Conservation (phyloP, 1,140 invertebrate species). For the Belonocnema kinseyi region DNA sequence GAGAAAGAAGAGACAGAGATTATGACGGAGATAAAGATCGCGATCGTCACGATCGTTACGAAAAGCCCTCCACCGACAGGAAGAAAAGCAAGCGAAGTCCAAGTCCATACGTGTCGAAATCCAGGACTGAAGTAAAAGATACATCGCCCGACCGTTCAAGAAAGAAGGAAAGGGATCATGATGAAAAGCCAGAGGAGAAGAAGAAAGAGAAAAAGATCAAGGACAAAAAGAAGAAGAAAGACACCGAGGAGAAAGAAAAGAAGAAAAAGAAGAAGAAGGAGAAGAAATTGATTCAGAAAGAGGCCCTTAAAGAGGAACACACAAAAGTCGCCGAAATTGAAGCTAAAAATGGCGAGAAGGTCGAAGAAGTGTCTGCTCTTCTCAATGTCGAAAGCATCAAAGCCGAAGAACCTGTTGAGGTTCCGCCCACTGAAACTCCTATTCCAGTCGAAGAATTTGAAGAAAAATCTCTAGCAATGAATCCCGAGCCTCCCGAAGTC, state of each 20-base stretch:
- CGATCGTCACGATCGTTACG: slow-evolving; percentile 69
- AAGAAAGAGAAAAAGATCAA: slow-evolving; percentile 77
- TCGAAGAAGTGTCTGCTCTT: slow-evolving; percentile 62
- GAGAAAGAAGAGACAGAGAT: slow-evolving; percentile 62
- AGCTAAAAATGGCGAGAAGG: slow-evolving; percentile 72
- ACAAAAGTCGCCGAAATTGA: slow-evolving; percentile 73
- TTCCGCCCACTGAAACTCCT: slow-evolving; percentile 30
- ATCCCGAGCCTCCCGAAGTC: slow-evolving; percentile 70
- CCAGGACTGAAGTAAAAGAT: slow-evolving; percentile 63
- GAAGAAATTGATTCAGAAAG: slow-evolving; percentile 69
- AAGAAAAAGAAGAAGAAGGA: slow-evolving; percentile 76
- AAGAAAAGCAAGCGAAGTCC: slow-evolving; percentile 65
- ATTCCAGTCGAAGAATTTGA: slow-evolving; percentile 59
- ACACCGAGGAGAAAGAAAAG: slow-evolving; percentile 74
- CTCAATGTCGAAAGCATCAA: slow-evolving; percentile 53
- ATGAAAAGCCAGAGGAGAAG: slow-evolving; percentile 68
- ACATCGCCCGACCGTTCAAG: slow-evolving; percentile 68
- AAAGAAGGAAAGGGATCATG: slow-evolving; percentile 73
- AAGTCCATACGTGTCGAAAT: slow-evolving; percentile 63
- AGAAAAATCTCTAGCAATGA: slow-evolving; percentile 69
- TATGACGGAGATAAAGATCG: slow-evolving; percentile 59
- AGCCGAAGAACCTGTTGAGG: slow-evolving; percentile 40
- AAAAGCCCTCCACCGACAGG: slow-evolving; percentile 63
- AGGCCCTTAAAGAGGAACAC: slow-evolving; percentile 70
- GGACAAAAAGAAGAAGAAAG: slow-evolving; percentile 76